phyloP scores from a whole-genome alignment of 1,140 invertebrate species.

The Steinernema feltiae region DNA sequence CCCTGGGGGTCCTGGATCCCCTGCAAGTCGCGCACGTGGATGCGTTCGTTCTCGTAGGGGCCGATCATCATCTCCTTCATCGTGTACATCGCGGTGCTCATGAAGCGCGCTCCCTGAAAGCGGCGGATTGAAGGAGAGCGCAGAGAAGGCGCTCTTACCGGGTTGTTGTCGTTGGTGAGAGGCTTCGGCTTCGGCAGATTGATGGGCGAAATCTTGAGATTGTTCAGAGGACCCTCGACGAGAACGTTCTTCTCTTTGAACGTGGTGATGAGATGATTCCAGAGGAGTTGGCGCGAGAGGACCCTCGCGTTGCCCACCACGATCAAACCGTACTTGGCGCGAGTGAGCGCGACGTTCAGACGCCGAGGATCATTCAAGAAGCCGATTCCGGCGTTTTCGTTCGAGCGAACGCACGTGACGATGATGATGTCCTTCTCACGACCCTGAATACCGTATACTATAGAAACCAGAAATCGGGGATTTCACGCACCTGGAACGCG shows the following conservation, averaged over 20 bases:
- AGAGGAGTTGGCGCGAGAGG: constrained; percentile 87
- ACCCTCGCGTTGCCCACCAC: constrained; percentile 99
- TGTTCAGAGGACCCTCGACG: constrained; percentile 93
- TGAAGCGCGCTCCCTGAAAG: not conserved
- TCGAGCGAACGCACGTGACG: constrained; percentile 81
- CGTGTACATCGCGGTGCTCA: constrained; percentile 1
- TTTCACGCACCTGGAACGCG: constrained; percentile 68
- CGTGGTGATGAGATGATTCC: constrained; percentile 94
- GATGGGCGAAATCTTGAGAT: constrained; percentile 90
- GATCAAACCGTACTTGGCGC: constrained; percentile 91
- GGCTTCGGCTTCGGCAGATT: constrained; percentile 95
- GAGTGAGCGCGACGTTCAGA: constrained; percentile 92
- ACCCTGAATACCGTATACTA: constrained; percentile 63
- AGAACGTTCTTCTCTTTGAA: constrained; percentile 96
- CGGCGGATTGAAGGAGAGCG: not conserved
- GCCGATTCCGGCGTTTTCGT: constrained; percentile 82
- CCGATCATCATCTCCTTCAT: constrained; percentile 8
- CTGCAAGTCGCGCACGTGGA: not conserved
- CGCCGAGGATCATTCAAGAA: constrained; percentile 95
- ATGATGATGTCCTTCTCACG: constrained; percentile 95
- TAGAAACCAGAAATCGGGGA: constrained; percentile 23
- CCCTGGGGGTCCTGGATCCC: not conserved
- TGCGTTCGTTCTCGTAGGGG: not conserved
- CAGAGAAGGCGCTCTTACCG: not conserved
- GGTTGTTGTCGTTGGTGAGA: not conserved